A percentile compares a stretch with the other conserved stretches of the same genome.
Evolutionary conservation across 2,888 invertebrate genomes (phyloP).

Genomic region (Meta bourneti): DNA sequence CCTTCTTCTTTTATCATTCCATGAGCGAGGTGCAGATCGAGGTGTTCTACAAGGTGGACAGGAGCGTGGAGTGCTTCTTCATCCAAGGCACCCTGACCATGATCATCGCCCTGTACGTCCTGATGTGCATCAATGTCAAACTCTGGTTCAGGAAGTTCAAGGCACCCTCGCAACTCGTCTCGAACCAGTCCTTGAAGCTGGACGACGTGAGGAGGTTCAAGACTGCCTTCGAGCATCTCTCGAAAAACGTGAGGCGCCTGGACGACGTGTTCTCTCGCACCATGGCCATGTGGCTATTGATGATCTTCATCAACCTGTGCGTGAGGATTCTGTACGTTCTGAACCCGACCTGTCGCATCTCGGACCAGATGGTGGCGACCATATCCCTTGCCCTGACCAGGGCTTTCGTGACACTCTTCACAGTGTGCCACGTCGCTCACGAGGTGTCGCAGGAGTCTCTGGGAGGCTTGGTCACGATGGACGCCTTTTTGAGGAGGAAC

Average conservation of each 20-base stretch:
- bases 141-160: constrained; percentile 43
- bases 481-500: neutral
- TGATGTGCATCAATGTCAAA: constrained; percentile 43
- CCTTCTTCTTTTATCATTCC: neutral
- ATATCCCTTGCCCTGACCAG: neutral
- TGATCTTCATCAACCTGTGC: constrained; percentile 51
- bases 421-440: constrained; percentile 16
- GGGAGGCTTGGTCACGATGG: neutral
- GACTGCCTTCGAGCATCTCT: constrained; percentile 1
- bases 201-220: constrained; percentile 8
- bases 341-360: neutral
- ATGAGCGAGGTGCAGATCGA: neutral
- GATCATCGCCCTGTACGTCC: constrained; percentile 39
- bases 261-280: constrained; percentile 45
- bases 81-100: constrained; percentile 46
- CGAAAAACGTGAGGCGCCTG: neutral
- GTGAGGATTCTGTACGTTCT: constrained; percentile 54
- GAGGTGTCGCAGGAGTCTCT: neutral
- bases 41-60: constrained; percentile 9
- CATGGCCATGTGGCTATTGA: constrained; percentile 56
- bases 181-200: neutral
- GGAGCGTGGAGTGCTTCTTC: constrained; percentile 34
- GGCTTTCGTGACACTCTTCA: constrained; percentile 10
- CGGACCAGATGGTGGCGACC: neutral
- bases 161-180: neutral